Evolutionary conservation across 2,797 vertebrate genomes (phyloP).

Genomic region (Anguilla obscura): DNA sequence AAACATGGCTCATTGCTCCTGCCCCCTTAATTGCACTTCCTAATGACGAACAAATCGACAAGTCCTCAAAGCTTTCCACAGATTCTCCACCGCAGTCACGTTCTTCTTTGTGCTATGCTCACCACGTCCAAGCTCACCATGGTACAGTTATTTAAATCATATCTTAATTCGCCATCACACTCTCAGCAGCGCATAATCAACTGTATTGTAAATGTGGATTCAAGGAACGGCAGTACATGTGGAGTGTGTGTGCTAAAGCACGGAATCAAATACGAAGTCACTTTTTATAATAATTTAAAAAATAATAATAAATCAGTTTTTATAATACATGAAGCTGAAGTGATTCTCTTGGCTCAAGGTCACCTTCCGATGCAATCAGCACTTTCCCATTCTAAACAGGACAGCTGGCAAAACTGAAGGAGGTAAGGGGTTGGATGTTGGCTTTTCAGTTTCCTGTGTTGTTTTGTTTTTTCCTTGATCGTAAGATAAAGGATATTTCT

Average conservation of each 20-base stretch:
- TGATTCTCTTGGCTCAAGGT: constrained; percentile 20
- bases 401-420: constrained; percentile 23
- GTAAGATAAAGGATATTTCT: not conserved
- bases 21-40: not conserved
- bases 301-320: not conserved
- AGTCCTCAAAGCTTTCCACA: not conserved
- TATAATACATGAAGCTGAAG: not conserved
- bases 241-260: not conserved
- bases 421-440: not conserved
- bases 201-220: not conserved
- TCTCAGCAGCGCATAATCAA: not conserved
- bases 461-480: not conserved
- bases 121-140: not conserved
- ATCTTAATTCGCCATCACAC: not conserved
- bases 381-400: constrained; percentile 9
- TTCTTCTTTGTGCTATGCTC: not conserved
- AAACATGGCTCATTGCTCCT: not conserved
- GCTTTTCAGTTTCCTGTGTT: constrained; percentile 9
- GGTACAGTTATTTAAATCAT: not conserved
- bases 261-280: not conserved
- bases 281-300: too few species aligned
- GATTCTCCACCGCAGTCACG: not conserved
- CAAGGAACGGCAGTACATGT: not conserved
- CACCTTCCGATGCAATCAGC: constrained; percentile 14
- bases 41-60: not conserved